These are phyloP conservation scores for Periplaneta americana DNA, from an alignment of 1,140 invertebrate genomes.

Conservation along the genomic window DNA sequence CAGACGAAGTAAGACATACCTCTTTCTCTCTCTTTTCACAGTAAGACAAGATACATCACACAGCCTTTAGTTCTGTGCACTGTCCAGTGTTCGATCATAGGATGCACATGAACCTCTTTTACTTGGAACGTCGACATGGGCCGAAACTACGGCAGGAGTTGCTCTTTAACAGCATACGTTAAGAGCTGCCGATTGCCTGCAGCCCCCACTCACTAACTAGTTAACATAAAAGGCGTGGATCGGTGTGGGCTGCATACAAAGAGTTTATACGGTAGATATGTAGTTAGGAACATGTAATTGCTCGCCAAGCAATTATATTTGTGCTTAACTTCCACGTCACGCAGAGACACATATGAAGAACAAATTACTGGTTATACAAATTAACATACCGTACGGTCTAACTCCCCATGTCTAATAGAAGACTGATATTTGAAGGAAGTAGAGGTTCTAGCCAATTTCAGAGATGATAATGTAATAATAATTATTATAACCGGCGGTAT, in stretches of 20 bases:
- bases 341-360: background rate
- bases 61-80: no score
- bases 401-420: background rate
- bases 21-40: no score
- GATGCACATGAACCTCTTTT: background rate
- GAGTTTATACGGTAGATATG: background rate
- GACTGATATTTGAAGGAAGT: background rate
- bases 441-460: no score
- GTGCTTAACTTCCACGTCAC: background rate
- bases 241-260: background rate
- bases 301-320: background rate
- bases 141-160: background rate
- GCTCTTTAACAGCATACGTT: background rate
- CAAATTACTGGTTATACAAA: background rate
- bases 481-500: no score
- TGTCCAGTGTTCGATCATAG: background rate
- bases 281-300: background rate
- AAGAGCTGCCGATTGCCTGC: background rate
- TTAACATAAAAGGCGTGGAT: background rate
- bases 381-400: background rate
- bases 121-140: background rate
- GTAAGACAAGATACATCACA: no score
- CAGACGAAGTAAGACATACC: no score
- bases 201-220: background rate
- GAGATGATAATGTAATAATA: no score